Evolutionary conservation across 2,797 vertebrate genomes (phyloP), one percentile per base, ranked within the genome.

Genomic region (Myripristis murdjan): DNA sequence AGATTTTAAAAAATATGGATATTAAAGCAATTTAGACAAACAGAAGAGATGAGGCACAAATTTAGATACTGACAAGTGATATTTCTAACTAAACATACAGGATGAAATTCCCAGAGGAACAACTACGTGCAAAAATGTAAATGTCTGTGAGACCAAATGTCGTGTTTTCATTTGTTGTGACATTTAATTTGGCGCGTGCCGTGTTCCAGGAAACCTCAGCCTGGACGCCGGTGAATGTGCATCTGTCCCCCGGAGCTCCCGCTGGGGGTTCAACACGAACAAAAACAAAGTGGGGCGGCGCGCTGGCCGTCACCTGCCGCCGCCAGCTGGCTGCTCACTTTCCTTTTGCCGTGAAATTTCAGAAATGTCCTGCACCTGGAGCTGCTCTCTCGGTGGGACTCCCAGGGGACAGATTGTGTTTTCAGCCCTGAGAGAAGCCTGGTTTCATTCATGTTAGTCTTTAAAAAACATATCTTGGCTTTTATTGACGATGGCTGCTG

Each of bases 231-330:
- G 56, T 79, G 68, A 73, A 37, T 53, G 67, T 82, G 78, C 82
- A 85, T 89, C 79, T 92, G 88, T 89, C 76, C 58, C 48, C n/a
- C 65, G 20, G 54, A 39, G 31, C 66, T 77, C 81, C 64, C 70
- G 47, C 58, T 9, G 16, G 62, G 54, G 56, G 74, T 75, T 79
- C 71, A 22, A 14, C 23, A 57, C 26, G 59, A 26, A 73, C 68
- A 73, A 64, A 81, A 72, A 79, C 81, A 75, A 60, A 65, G n/a
- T n/a, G n/a, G n/a, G 9, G 67, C 48, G 31, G 46, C 16, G 49
- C 0, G 48, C 33, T 1, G n/a, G 57, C 22, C 33, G 67, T 86
- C 87, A 89, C 84, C 87, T 90, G 89, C 75, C 56, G 33, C 73
- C 41, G 62, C 72, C 77, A 82, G 74, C 81, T 85, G 84, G 62